Evolutionary conservation across 2,888 invertebrate genomes (phyloP), one percentile per base, ranked within the genome.

Genomic region (Ferrisia virgata): DNA sequence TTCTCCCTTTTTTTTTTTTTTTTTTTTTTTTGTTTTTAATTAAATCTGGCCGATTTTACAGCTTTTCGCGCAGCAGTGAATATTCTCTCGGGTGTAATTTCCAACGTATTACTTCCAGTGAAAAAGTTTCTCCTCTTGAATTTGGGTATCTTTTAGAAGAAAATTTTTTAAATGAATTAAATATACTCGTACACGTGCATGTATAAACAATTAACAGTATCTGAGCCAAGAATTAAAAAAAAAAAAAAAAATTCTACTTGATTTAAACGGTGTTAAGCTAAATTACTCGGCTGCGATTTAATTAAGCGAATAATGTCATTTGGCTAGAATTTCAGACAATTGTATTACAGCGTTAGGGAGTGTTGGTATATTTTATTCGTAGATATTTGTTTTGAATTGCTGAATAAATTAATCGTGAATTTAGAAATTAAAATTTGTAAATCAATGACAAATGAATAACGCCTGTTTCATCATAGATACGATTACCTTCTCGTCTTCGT

Each of bases 401-500:
- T 2, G 18, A 72, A 72, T 33, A 72, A 72, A 72, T 72, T 72
- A 72, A 72, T 72, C 33, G 33, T 33, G 33, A 31, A 25, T 72
- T 33, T n/a, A 72, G 33, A 33, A 72, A 72, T 72, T 72, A 33
- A 33, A n/a, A 72, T 72, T 72, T 33, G 6, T 72, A 72, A 64
- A 72, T 72, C 72, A 33, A 72, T 33, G 72, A 72, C 72, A 72
- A 72, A 72, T 72, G 33, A 25, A 33, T 31, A 28, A 64, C 64
- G 9, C 33, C 3, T 72, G 72, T 72, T 72, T 33, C 58, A 28
- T 72, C 72, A 33, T 72, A n/a, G n/a, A n/a, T 22, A 2, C 72
- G 33, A 33, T 33, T 72, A 18, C 28, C 3, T 28, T 28, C 13
- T 64, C 13, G 64, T 2, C 53, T 53, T 53, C 53, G 64, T 64